Conservation (phyloP, 1,140 invertebrate genomes). For the Temnothorax curvispinosus region DNA sequence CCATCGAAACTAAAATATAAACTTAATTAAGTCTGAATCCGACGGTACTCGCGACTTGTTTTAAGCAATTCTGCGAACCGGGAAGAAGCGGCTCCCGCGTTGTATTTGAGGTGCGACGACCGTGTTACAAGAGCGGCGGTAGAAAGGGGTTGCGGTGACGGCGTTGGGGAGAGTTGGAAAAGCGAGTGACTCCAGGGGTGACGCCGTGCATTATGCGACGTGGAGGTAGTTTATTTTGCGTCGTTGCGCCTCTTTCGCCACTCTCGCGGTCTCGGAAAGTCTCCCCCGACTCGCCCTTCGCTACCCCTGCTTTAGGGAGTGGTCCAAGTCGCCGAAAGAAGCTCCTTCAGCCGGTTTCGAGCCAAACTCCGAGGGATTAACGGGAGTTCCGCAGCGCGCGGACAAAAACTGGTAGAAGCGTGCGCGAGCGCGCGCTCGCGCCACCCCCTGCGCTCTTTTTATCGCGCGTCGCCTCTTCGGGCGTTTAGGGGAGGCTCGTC, state of each 20-base stretch:
- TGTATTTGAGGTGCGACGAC: constrained; percentile 30
- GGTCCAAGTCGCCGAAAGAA: constrained; percentile 57
- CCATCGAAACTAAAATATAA: constrained; percentile 78
- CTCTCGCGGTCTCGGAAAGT: constrained; percentile 53
- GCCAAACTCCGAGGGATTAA: constrained; percentile 77
- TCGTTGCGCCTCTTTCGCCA: constrained; percentile 67
- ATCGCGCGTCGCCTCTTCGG: constrained; percentile 36
- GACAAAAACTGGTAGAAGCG: constrained; percentile 72
- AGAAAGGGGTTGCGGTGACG: constrained; percentile 1
- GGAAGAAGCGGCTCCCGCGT: constrained; percentile 21
- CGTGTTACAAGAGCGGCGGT: constrained; percentile 13
- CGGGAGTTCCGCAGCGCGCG: constrained; percentile 62
- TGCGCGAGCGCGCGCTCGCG: constrained; percentile 23
- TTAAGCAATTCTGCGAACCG: constrained; percentile 24
- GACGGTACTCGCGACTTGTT: constrained; percentile 13
- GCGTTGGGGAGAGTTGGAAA: background rate
- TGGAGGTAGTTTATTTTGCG: constrained; percentile 75
- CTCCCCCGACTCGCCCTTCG: background rate
- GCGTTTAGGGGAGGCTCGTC: constrained; percentile 51
- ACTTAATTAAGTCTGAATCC: constrained; percentile 78
- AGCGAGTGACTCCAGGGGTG: constrained; percentile 46
- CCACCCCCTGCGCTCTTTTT: constrained; percentile 34
- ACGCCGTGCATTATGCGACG: constrained; percentile 68
- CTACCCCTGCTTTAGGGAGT: background rate
- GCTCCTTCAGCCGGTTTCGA: constrained; percentile 70